Conservation (phyloP, 2,888 invertebrate species). For the Drosophila nigricruria region DNA sequence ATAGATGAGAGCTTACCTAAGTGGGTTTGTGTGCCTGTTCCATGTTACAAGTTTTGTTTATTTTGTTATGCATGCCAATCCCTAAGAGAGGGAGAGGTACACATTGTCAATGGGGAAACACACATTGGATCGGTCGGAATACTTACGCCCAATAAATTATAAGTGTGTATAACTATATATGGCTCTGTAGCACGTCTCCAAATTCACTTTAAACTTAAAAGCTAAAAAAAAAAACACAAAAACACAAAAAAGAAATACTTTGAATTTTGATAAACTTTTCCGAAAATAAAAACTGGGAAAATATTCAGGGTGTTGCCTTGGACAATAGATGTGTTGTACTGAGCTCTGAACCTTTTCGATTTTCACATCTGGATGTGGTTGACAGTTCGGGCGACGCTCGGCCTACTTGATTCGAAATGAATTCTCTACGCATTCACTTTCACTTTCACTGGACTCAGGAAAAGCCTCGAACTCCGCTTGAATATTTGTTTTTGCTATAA, state of each 20-base stretch:
- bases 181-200: no score
- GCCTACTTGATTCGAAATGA: neutral
- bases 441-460: neutral
- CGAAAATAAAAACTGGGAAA: neutral
- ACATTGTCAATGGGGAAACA: no score
- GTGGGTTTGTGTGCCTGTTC: neutral
- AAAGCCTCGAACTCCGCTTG: conserved; percentile 3
- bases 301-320: neutral
- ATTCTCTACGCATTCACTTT: neutral
- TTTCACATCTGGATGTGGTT: neutral
- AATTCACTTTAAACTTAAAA: neutral
- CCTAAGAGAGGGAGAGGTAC: neutral
- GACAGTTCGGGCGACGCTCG: neutral
- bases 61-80: neutral
- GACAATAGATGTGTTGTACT: neutral
- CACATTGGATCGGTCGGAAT: neutral
- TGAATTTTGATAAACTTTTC: neutral
- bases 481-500: conserved; percentile 34
- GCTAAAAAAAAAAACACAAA: neutral
- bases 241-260: neutral
- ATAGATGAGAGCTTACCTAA: neutral
- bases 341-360: neutral
- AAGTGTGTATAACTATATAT: no score
- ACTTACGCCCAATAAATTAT: neutral
- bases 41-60: neutral